These are phyloP conservation scores for Corythornis leucogaster DNA, from an alignment of 2,797 vertebrate genomes.

Conservation along the genomic window DNA sequence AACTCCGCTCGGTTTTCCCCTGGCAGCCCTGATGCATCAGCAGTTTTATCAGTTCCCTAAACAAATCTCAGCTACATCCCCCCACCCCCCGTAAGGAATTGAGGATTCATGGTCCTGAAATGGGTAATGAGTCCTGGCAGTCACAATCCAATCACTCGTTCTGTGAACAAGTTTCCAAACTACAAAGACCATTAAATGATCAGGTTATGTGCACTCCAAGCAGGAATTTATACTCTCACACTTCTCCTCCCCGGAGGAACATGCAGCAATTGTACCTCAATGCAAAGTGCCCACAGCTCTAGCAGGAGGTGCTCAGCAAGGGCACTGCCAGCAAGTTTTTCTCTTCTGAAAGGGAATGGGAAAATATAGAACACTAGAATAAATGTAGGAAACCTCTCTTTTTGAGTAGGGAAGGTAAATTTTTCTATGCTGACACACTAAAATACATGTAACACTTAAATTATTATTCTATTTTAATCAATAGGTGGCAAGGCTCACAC, in stretches of 20 bases:
- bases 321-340: background rate
- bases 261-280: background rate
- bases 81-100: background rate
- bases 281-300: background rate
- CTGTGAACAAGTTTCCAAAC: background rate
- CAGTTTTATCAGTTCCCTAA: background rate
- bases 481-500: background rate
- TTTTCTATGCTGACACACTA: background rate
- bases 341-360: background rate
- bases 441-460: background rate
- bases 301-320: background rate
- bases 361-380: background rate
- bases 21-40: background rate
- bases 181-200: background rate
- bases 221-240: background rate
- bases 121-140: background rate
- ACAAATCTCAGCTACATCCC: background rate
- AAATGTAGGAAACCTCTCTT: background rate
- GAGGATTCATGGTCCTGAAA: background rate
- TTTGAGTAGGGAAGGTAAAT: background rate
- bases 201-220: background rate
- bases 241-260: background rate
- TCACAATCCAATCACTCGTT: background rate
- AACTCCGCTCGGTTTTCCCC: constrained; percentile 3
- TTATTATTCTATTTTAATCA: background rate